Evolutionary conservation across 2,888 invertebrate species (phyloP).

Genomic region (Diarsia rubi): DNA sequence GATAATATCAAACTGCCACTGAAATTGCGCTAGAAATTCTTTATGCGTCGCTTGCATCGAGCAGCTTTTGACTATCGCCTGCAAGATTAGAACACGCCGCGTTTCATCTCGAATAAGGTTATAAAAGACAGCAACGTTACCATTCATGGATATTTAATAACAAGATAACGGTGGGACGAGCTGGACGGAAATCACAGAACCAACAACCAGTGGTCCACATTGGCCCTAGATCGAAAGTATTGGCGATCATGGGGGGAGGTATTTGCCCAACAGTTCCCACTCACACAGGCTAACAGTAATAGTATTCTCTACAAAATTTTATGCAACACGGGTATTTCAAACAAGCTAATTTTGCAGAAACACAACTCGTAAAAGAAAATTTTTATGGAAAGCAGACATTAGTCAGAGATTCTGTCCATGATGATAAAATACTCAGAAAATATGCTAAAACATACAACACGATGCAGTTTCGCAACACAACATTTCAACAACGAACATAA

Average conservation of each 20-base stretch:
- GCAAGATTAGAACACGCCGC: slow-evolving; percentile 14
- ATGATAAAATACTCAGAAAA: slow-evolving; percentile 21
- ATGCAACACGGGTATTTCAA: background rate
- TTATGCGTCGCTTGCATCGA: slow-evolving; percentile 1
- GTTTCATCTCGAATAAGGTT: slow-evolving; percentile 28
- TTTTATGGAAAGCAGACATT: slow-evolving; percentile 8
- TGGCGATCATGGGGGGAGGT: too few species aligned
- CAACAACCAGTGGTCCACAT: too few species aligned
- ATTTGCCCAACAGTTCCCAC: too few species aligned
- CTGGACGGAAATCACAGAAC: too few species aligned
- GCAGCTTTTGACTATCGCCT: slow-evolving; percentile 9
- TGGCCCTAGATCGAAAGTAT: too few species aligned
- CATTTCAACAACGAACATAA: slow-evolving; percentile 48
- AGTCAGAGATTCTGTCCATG: background rate
- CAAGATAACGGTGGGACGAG: too few species aligned
- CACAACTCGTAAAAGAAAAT: slow-evolving; percentile 2
- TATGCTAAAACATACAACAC: slow-evolving; percentile 19
- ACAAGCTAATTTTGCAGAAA: background rate
- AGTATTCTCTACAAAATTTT: background rate
- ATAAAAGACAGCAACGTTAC: slow-evolving; percentile 2
- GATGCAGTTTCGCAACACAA: slow-evolving; percentile 54
- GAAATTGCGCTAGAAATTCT: slow-evolving; percentile 31
- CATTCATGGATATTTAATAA: slow-evolving; percentile 2
- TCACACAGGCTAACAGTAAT: too few species aligned
- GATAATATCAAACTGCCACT: slow-evolving; percentile 48